Conservation (phyloP, 2,113 vertebrate species). For the Neofelis nebulosa region DNA sequence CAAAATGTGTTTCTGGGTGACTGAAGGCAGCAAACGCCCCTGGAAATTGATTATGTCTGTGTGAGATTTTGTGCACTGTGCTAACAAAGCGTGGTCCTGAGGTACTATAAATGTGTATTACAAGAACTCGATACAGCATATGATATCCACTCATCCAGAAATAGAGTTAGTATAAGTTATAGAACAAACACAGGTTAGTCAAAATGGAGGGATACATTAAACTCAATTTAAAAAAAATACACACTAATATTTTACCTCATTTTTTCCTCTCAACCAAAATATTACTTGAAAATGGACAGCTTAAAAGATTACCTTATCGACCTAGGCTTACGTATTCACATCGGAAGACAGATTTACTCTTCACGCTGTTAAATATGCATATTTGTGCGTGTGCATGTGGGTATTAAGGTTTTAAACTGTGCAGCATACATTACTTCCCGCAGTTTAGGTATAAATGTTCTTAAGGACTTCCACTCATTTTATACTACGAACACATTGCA, state of each 20-base stretch:
- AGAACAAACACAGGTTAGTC: neutral
- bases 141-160: neutral
- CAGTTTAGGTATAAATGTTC: neutral
- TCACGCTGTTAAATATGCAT: neutral
- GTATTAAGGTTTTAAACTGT: neutral
- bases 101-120: neutral
- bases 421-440: neutral
- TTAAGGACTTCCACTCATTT: neutral
- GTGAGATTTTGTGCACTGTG: neutral
- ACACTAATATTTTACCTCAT: neutral
- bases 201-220: neutral
- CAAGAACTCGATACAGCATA: neutral
- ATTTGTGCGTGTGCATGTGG: neutral
- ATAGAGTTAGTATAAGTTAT: neutral
- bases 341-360: neutral
- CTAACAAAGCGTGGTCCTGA: neutral
- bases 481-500: neutral
- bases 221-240: neutral
- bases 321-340: neutral
- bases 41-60: neutral
- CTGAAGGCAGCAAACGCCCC: neutral
- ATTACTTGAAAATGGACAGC: neutral
- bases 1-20: neutral
- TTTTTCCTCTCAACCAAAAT: conserved; percentile 15
- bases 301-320: neutral